Percentiles rank a stretch among this genome's conserved stretches.
Evolutionary conservation across 2,888 invertebrate genomes (phyloP).

Genomic region (Dryococelus australis): DNA sequence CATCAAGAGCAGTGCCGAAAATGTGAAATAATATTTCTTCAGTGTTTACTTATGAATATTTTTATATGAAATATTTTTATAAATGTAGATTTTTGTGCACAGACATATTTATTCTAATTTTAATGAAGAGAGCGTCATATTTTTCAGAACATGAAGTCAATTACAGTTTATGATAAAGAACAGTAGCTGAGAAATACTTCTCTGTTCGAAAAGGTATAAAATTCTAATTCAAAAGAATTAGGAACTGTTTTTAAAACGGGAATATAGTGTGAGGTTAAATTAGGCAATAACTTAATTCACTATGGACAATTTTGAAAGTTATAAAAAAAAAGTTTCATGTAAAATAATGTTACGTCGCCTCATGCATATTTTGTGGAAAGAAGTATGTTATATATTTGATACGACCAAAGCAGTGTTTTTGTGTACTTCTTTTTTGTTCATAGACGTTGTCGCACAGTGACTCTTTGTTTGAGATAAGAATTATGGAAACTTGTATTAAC

Average conservation of each 20-base stretch:
- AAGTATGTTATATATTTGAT: too few relatives aligned
- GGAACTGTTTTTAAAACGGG: too few relatives aligned
- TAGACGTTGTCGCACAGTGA: not conserved
- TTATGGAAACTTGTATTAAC: too few relatives aligned
- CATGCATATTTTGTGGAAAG: too few relatives aligned
- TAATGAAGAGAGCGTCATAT: not conserved
- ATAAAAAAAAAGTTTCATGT: not conserved
- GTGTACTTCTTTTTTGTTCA: too few relatives aligned
- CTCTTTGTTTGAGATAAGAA: not conserved
- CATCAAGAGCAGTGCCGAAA: not conserved
- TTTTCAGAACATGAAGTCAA: not conserved
- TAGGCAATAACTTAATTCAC: too few relatives aligned
- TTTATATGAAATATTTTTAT: not conserved
- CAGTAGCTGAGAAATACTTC: not conserved
- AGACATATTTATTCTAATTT: not conserved
- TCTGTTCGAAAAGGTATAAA: not conserved
- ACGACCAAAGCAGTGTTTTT: not conserved
- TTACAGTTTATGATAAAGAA: not conserved
- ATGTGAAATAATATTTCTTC: not conserved
- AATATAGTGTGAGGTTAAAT: too few relatives aligned
- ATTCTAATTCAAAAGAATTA: too few relatives aligned
- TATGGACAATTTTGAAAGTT: too few relatives aligned
- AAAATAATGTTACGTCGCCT: not conserved
- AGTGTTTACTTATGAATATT: conserved; percentile 2
- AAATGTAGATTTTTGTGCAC: not conserved